Evolutionary conservation across 2,888 invertebrate genomes (phyloP).

Genomic region (Eutolmus rufibarbis): DNA sequence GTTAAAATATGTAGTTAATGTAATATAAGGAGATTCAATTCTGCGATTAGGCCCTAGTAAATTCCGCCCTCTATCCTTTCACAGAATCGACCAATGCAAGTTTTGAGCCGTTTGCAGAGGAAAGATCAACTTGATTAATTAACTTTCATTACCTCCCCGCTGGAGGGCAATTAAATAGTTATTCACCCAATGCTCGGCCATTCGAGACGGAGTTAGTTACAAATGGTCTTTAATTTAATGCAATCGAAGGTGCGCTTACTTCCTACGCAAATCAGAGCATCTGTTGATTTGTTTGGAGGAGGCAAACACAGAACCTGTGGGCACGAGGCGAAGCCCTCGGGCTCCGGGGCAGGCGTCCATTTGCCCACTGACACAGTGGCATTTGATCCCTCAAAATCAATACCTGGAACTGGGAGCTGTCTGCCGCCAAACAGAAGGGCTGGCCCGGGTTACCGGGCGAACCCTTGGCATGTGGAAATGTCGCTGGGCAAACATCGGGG

Average conservation of each 20-base stretch:
- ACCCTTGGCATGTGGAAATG: slow-evolving; percentile 1
- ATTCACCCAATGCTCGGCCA: background rate
- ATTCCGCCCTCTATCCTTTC: background rate
- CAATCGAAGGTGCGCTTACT: background rate
- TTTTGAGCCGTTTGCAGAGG: background rate
- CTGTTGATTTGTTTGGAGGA: background rate
- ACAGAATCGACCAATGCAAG: background rate
- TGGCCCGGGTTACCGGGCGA: background rate
- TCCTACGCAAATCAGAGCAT: background rate
- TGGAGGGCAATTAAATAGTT: background rate
- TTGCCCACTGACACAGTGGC: background rate
- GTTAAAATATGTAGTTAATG: background rate
- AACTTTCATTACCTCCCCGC: background rate
- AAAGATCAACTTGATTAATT: background rate
- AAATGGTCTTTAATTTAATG: background rate
- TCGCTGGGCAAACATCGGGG: background rate
- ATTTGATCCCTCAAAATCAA: background rate
- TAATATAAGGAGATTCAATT: background rate
- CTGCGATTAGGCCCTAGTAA: background rate
- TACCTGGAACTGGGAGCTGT: background rate
- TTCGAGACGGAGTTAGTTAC: background rate
- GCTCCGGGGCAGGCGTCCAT: background rate
- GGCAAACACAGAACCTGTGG: background rate
- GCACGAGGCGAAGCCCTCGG: background rate
- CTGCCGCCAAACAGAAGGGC: background rate